These are phyloP conservation scores for Oncopodura yosiiana DNA, from an alignment of 1,140 invertebrate genomes.

Conservation along the genomic window DNA sequence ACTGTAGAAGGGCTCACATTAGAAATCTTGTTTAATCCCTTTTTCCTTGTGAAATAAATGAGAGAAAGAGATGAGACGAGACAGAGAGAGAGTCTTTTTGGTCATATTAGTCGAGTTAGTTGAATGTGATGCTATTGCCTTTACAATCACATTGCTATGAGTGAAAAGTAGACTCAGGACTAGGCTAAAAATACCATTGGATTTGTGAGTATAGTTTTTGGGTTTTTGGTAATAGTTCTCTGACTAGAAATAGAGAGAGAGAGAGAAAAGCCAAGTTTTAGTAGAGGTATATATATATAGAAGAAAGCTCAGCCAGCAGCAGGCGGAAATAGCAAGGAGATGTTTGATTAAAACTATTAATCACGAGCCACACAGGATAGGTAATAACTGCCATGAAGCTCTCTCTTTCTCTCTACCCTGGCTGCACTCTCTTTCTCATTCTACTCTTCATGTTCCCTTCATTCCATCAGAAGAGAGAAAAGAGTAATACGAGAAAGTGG, in stretches of 20 bases:
- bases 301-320: slow-evolving; percentile 23
- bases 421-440: slow-evolving; percentile 12
- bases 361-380: slow-evolving; percentile 31
- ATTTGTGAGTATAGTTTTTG: slow-evolving; percentile 14
- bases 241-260: slow-evolving; percentile 6
- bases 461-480: slow-evolving; percentile 18
- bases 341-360: slow-evolving; percentile 36
- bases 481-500: too few species aligned
- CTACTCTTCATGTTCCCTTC: slow-evolving; percentile 10
- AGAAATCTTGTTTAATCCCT: slow-evolving; percentile 33
- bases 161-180: background rate
- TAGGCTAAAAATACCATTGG: slow-evolving; percentile 23
- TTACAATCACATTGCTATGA: background rate
- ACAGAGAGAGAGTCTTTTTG: background rate
- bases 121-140: background rate
- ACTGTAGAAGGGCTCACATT: slow-evolving; percentile 12
- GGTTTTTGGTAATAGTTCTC: background rate
- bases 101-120: too few species aligned
- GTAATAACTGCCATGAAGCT: slow-evolving; percentile 33
- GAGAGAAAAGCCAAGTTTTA: slow-evolving; percentile 11
- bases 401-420: slow-evolving; percentile 13
- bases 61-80: background rate
- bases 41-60: slow-evolving; percentile 32
- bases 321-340: slow-evolving; percentile 32
- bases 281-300: background rate